Evolutionary conservation across 2,797 vertebrate genomes (phyloP), one percentile per base, ranked within the genome.

Genomic region (Pseudochaenichthys georgianus): DNA sequence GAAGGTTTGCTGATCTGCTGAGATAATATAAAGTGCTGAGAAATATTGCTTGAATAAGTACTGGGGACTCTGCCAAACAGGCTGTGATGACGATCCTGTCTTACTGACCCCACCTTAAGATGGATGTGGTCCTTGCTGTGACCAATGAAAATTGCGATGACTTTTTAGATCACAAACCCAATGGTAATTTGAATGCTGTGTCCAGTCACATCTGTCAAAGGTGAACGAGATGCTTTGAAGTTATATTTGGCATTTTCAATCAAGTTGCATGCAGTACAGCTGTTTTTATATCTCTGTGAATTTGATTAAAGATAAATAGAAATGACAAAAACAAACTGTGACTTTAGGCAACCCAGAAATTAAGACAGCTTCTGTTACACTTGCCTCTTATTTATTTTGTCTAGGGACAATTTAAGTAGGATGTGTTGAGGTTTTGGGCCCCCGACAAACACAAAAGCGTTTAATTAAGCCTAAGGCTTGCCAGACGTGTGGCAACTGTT

Each of bases 31-130:
- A 60, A 64, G 17, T 5, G 7, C 45, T 60, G 59, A 72, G 78
- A 60, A 46, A 28, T 21, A 59, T 60, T 90, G 73, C 78, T 81
- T 70, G 70, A 68, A 87, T 77, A 71, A 57, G 46, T 1, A 2
- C 19, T 1, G 42, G 47, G 46, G 59, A 73, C 60, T 75, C 60
- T 55, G 73, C 68, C 7, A 28, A 80, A 59, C 57, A 60, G 47
- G 45, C 31, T 13, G 16, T 67, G 54, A 55, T 68, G 65, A 51
- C 64, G 55, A 38, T 66, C 55, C 45, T 43, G 55, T 64, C 52
- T 51, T 60, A 55, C 64, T 62, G 70, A 41, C 47, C 17, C 45
- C 54, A 8, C 48, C 54, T 47, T 21, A 19, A 28, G 48, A 19
- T 66, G 48, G 53, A 34, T 54, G 65, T 1, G 8, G n/a, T 64